These are phyloP conservation scores for Cyrtodaria siliqua DNA, from an alignment of 2,888 invertebrate genomes.

Conservation along the genomic window DNA sequence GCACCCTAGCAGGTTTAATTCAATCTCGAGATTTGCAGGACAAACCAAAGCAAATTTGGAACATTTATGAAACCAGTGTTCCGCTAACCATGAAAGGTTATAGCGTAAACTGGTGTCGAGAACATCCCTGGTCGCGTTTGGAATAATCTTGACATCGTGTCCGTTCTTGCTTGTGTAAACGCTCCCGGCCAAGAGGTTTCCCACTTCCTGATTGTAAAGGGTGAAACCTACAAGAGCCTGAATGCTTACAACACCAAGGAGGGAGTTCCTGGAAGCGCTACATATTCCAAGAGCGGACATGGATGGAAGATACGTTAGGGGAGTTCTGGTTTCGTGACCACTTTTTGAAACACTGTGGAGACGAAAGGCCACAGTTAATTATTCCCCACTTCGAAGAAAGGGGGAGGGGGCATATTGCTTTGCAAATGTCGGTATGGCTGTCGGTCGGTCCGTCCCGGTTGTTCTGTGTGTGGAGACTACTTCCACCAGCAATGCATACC, in stretches of 20 bases:
- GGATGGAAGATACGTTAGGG: constrained; percentile 57
- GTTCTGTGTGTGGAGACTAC: too few relatives aligned
- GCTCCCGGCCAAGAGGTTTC: constrained; percentile 57
- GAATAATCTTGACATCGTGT: constrained; percentile 49
- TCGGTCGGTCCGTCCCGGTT: too few relatives aligned
- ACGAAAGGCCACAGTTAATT: constrained; percentile 53
- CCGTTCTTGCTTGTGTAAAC: constrained; percentile 60
- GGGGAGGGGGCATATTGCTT: too few relatives aligned
- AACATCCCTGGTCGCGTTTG: constrained; percentile 49
- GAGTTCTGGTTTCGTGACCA: constrained; percentile 41
- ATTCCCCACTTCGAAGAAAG: too few relatives aligned
- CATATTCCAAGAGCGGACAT: constrained; percentile 52
- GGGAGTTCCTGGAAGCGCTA: constrained; percentile 40
- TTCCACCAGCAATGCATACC: too few relatives aligned
- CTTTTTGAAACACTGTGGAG: constrained; percentile 54
- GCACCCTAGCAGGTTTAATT: background rate
- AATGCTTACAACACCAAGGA: constrained; percentile 33
- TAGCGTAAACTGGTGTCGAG: constrained; percentile 3
- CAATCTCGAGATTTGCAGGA: background rate
- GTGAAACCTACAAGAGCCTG: constrained; percentile 45
- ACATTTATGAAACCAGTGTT: constrained; percentile 29
- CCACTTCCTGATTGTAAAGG: constrained; percentile 55
- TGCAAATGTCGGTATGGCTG: too few relatives aligned
- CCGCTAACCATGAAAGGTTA: constrained; percentile 9
- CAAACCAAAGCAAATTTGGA: constrained; percentile 16